Base-by-base conservation (phyloP, 2,797 vertebrate genomes). In the Phoxinus dragarum region DNA sequence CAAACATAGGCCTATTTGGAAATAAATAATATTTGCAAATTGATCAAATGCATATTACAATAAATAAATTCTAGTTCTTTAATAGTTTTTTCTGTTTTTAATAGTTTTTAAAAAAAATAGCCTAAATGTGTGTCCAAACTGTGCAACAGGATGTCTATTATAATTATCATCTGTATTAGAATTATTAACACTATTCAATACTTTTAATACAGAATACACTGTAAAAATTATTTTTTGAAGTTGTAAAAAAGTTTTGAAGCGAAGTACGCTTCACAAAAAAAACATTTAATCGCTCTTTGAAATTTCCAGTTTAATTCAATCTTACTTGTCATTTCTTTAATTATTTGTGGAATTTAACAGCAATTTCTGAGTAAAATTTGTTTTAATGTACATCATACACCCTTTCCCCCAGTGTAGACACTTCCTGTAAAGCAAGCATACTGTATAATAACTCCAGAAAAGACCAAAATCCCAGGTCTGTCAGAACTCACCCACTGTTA, bases 401-500 rank as follows among this genome's bases (percentile, higher is more conserved):
- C 0, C 14, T 31, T 64, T 6, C 0, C 3, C 9, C 14, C 12
- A 16, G 12, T 38, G 16, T 36, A n/a, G 23, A 21, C 38, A 23
- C 69, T 44, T 82, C n/a, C 52, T 44, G 38, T 73, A 36, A 73
- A 82, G 27, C 3, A 4, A 52, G 5, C 5, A 9, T 23, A 4
- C 12, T 47, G 47, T 3, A 16, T 27, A 52, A 54, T 14, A 61
- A 71, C 36, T n/a, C 4, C 42, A 23, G 59, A 66, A 47, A 40
- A 61, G 31, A 9, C 8, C 10, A 17, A 66, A 44, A 49, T 19
- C 1, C 5, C 5, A 67, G 42, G 12, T 21, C 5, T 40, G 23
- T 61, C 54, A 47, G 16, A 49, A 75, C 82, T 77, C 72, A 84
- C 82, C 61, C 44, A 0, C 8, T 54, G 73, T 14, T 31, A 23